These are phyloP conservation scores for Pachymerium ferrugineum DNA, from an alignment of 2,888 invertebrate species.

Conservation along the genomic window DNA sequence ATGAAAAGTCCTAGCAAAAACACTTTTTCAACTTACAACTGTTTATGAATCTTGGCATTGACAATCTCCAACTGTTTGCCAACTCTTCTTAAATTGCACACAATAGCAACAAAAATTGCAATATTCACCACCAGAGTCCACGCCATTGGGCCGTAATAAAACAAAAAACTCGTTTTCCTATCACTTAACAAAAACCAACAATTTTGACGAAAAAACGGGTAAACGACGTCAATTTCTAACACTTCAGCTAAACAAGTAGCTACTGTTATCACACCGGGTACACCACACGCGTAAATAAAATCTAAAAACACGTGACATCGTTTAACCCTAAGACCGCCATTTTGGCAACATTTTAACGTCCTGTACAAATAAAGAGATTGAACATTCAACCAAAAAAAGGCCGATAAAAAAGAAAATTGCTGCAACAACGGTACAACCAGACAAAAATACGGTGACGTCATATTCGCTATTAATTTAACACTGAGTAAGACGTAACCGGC, in stretches of 20 bases:
- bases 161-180: background rate
- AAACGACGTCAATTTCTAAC: background rate
- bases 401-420: background rate
- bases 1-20: background rate
- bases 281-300: background rate
- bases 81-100: background rate
- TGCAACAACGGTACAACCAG: background rate
- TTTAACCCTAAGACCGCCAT: no score
- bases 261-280: background rate
- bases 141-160: background rate
- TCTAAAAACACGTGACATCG: background rate
- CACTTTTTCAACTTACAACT: background rate
- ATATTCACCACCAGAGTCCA: background rate
- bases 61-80: background rate
- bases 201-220: background rate
- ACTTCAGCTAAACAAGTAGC: background rate
- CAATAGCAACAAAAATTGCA: background rate
- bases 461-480: background rate
- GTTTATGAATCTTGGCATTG: background rate
- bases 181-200: background rate
- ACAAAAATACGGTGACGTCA: background rate
- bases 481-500: background rate
- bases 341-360: background rate
- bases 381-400: background rate
- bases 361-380: background rate